Evolutionary conservation across 2,797 vertebrate genomes (phyloP), one percentile per base, ranked within the genome.

Genomic region (Anisognathus igniventris): DNA sequence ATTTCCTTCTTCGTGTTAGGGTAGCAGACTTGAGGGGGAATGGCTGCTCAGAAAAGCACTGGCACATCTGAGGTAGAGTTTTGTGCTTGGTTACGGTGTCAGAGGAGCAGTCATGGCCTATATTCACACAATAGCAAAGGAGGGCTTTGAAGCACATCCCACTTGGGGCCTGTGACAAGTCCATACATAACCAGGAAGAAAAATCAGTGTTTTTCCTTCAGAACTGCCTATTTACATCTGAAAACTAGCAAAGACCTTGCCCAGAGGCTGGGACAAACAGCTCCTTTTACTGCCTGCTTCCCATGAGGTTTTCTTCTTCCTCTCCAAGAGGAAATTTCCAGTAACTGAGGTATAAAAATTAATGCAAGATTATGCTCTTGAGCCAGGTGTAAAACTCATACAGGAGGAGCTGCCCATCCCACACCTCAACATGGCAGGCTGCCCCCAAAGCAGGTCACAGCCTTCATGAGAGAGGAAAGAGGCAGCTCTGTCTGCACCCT

Each of bases 141-240:
- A 94, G 22, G 39, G 31, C 65, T 72, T 95, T 93, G 92, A 95
- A 94, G 23, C 21, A 77, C 45, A 80, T 83, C 81, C 94, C 80
- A 21, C 53, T 25, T 10, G 19, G 45, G 68, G 42, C 28, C 13
- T 89, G 33, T 62, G 64, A 87, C 78, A 39, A 77, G 54, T 64
- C 71, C 61, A 44, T 68, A 91, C 86, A 91, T 54, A 92, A 92
- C 21, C 30, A 75, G 75, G 60, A 96, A 68, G 85, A 92, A 92
- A 93, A 90, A 67, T 76, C 58, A 65, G 39, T 65, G 57, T 50
- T 91, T 92, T 92, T 62, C 71, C 8, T 8, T 30, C 0, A 0
- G 71, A 93, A 77, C 31, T 92, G 57, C 77, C 61, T 85, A 85
- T 91, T 95, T 92, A 94, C 86, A 89, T 94, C 68, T 92, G 86